These are phyloP conservation scores for Spialia ferax DNA, from an alignment of 2,888 invertebrate genomes.

Conservation along the genomic window DNA sequence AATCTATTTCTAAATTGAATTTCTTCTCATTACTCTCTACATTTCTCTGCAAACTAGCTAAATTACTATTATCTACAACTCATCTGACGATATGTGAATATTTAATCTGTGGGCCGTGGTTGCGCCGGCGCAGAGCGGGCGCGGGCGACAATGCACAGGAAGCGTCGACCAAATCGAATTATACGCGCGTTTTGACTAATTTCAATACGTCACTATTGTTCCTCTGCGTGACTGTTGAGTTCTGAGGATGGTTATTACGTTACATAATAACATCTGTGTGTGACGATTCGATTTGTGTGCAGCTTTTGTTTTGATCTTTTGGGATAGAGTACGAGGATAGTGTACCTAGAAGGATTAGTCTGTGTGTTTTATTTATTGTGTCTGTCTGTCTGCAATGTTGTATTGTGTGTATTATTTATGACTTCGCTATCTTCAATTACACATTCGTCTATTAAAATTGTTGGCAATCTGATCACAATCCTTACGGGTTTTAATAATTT, in stretches of 20 bases:
- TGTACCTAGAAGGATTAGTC: background rate
- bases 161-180: constrained; percentile 80
- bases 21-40: too few species aligned
- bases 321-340: background rate
- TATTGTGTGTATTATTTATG: too few species aligned
- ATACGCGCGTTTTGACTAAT: constrained; percentile 71
- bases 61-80: too few species aligned
- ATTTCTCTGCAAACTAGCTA: too few species aligned
- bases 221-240: constrained; percentile 49
- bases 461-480: too few species aligned
- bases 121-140: constrained; percentile 62
- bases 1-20: too few species aligned
- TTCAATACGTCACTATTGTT: constrained; percentile 73
- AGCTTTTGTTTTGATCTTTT: constrained; percentile 3
- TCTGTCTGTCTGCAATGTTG: too few species aligned
- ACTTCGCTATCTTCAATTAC: too few species aligned
- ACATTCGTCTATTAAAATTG: too few species aligned
- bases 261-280: constrained; percentile 6
- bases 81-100: background rate
- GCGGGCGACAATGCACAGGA: constrained; percentile 82
- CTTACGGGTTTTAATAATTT: too few species aligned
- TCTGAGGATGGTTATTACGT: constrained; percentile 39
- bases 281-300: constrained; percentile 12
- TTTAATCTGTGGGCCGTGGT: constrained; percentile 51
- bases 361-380: background rate